These are phyloP conservation scores for Poeciliopsis prolifica DNA, from an alignment of 2,113 vertebrate species.

Conservation along the genomic window DNA sequence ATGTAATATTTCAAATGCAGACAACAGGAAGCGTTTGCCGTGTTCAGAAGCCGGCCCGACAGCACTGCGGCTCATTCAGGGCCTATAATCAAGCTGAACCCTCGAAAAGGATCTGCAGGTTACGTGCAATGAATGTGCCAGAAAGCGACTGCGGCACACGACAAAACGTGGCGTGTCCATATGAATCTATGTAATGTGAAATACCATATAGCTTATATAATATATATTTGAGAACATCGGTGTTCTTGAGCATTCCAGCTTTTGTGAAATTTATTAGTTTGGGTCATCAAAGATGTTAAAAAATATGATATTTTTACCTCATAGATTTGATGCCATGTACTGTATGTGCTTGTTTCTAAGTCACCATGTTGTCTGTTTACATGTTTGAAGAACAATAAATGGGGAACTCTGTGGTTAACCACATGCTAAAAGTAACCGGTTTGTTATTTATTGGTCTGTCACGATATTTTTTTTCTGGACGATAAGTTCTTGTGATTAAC, in stretches of 20 bases:
- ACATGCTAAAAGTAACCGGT: conserved; percentile 29
- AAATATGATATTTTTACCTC: conserved; percentile 66
- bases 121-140: conserved; percentile 79
- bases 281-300: conserved; percentile 46
- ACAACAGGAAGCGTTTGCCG: no score
- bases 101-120: conserved; percentile 44
- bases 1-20: neutral
- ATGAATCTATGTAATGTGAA: conserved; percentile 57
- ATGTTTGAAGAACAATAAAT: conserved; percentile 80
- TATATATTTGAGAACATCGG: conserved; percentile 77
- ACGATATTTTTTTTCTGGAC: no score
- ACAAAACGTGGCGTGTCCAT: conserved; percentile 1
- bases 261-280: conserved; percentile 59
- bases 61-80: neutral
- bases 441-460: neutral
- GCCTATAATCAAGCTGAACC: conserved; percentile 23
- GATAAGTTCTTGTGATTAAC: no score
- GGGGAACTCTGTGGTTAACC: conserved; percentile 54
- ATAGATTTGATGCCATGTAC: conserved; percentile 71
- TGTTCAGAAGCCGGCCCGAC: no score
- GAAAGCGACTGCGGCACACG: conserved; percentile 42
- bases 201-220: conserved; percentile 70
- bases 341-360: conserved; percentile 76
- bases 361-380: conserved; percentile 82
- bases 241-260: conserved; percentile 81